Conservation (phyloP, 2,797 vertebrate genomes). For the Masticophis lateralis region DNA sequence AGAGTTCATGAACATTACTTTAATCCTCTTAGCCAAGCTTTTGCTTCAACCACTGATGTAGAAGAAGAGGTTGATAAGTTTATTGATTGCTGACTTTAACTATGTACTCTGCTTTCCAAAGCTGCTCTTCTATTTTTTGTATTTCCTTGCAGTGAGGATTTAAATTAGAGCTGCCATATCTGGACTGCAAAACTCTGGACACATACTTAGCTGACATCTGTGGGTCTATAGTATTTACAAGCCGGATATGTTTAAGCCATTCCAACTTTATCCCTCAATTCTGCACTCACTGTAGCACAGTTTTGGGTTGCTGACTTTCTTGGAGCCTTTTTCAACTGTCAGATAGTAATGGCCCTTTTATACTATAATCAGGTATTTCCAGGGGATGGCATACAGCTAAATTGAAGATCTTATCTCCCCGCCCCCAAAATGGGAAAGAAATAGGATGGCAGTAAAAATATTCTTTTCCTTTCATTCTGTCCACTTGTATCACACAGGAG, state of each 20-base stretch:
- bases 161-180: not conserved
- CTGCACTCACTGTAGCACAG: not conserved
- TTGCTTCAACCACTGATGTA: not conserved
- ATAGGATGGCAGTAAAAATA: not conserved
- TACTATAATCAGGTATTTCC: slow-evolving; percentile 1
- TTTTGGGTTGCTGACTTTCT: not conserved
- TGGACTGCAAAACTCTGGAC: not conserved
- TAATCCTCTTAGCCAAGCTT: not conserved
- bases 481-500: not conserved
- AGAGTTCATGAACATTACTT: not conserved
- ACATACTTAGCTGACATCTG: not conserved
- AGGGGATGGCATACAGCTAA: not conserved
- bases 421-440: too few relatives aligned
- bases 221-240: not conserved
- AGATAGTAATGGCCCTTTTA: not conserved
- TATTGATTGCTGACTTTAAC: not conserved
- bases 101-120: not conserved
- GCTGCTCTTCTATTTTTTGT: not conserved
- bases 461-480: not conserved
- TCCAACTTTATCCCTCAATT: not conserved
- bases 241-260: not conserved
- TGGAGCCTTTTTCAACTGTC: not conserved
- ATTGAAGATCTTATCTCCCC: not conserved
- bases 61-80: not conserved
- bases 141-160: not conserved